phyloP scores from a whole-genome alignment of 1,140 invertebrate species.

The Hyposmocoma kahamanoa region DNA sequence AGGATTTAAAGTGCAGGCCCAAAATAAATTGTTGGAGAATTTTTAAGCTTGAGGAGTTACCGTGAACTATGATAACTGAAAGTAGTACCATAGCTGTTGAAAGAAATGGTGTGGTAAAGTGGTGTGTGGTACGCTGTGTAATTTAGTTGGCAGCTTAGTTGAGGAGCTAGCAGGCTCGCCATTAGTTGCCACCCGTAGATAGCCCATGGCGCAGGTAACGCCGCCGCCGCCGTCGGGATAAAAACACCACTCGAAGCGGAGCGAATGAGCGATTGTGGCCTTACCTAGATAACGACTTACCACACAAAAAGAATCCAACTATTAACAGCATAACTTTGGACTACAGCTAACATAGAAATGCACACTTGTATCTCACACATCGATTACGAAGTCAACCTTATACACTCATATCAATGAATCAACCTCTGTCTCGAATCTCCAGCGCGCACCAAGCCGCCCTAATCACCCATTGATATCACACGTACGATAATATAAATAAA shows the following conservation, averaged over 20 bases:
- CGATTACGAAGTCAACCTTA: too few relatives aligned
- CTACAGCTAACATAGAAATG: too few relatives aligned
- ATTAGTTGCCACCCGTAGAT: too few relatives aligned
- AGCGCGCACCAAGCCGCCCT: slow-evolving; percentile 27
- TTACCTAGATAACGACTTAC: slow-evolving; percentile 62
- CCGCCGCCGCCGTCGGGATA: slow-evolving; percentile 66
- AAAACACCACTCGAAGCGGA: slow-evolving; percentile 66
- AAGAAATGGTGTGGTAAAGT: too few relatives aligned
- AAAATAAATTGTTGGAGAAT: too few relatives aligned
- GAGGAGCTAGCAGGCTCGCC: too few relatives aligned
- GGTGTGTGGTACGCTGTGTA: too few relatives aligned
- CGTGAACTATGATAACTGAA: too few relatives aligned
- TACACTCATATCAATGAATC: slow-evolving; percentile 30
- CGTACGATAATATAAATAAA: slow-evolving; percentile 58
- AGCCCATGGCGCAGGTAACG: slow-evolving; percentile 56
- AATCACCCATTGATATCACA: slow-evolving; percentile 54
- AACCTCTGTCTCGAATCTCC: slow-evolving; percentile 28
- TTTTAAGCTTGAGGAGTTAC: too few relatives aligned
- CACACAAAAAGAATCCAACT: slow-evolving; percentile 6
- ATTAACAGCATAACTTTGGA: background rate
- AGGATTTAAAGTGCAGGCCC: too few relatives aligned
- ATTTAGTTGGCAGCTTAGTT: too few relatives aligned
- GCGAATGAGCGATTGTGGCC: slow-evolving; percentile 28
- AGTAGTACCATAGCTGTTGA: too few relatives aligned
- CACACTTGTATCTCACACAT: background rate